phyloP scores from a whole-genome alignment of 2,113 vertebrate genomes.

The Solea senegalensis region DNA sequence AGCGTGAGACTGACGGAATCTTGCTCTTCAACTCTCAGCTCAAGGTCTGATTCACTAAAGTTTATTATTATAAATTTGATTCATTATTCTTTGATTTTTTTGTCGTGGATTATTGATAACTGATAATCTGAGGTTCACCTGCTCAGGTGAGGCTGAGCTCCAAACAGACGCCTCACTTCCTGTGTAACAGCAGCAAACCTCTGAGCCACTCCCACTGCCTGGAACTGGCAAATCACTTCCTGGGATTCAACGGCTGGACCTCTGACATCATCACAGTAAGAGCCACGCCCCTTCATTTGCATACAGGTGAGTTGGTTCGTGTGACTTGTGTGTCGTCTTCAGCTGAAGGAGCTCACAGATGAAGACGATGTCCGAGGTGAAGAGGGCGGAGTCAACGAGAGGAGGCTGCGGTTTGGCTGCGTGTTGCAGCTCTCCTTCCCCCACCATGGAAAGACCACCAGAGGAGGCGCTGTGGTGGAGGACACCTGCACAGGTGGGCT shows the following conservation, averaged over 20 bases:
- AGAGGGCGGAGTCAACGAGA: slow-evolving; percentile 5
- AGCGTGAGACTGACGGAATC: slow-evolving; percentile 64
- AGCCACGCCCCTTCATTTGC: not conserved
- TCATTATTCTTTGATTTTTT: not conserved
- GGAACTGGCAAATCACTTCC: slow-evolving; percentile 69
- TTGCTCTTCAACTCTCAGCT: slow-evolving; percentile 76
- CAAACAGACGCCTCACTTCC: slow-evolving; percentile 56
- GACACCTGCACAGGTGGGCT: slow-evolving; percentile 58
- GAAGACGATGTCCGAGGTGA: slow-evolving; percentile 14
- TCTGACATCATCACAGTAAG: slow-evolving; percentile 70
- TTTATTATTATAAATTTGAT: no score
- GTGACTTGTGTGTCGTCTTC: slow-evolving; percentile 18
- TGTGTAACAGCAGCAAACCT: slow-evolving; percentile 20
- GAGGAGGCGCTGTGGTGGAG: slow-evolving; percentile 55
- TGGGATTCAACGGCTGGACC: slow-evolving; percentile 74
- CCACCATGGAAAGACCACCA: slow-evolving; percentile 29
- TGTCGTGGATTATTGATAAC: no score
- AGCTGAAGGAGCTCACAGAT: slow-evolving; percentile 58
- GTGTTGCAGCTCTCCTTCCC: slow-evolving; percentile 67
- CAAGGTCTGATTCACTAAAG: slow-evolving; percentile 73
- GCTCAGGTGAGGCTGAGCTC: slow-evolving; percentile 76
- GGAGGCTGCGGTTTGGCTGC: slow-evolving; percentile 59
- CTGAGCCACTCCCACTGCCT: slow-evolving; percentile 68
- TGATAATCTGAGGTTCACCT: not conserved
- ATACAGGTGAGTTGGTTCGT: not conserved